Percentiles rank a stretch among this genome's conserved stretches.
Conservation (phyloP, 1,140 invertebrate species). For the Drosophila seguyi region DNA sequence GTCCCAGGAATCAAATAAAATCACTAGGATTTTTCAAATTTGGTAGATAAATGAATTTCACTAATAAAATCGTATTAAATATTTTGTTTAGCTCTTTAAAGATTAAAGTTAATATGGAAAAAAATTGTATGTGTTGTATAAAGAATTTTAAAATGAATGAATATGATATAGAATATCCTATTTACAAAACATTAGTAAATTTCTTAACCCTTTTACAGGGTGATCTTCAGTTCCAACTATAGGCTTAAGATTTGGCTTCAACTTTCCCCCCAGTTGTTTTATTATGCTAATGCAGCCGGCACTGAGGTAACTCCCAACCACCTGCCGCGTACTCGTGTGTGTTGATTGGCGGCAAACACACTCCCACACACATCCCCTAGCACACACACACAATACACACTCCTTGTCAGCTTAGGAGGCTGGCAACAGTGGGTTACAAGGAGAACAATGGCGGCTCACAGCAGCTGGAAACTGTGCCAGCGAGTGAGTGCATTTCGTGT, state of each 20-base stretch:
- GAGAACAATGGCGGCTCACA: conserved; percentile 43
- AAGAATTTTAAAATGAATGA: too few species aligned
- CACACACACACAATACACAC: conserved; percentile 9
- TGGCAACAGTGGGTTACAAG: not conserved
- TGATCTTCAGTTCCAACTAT: not conserved
- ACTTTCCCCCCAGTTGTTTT: conserved; percentile 41
- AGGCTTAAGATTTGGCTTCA: not conserved
- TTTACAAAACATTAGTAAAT: too few species aligned
- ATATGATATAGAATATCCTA: too few species aligned
- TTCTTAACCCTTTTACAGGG: not conserved
- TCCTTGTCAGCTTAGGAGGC: not conserved
- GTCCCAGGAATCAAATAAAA: too few species aligned
- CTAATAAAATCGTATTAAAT: too few species aligned
- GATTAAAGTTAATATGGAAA: too few species aligned
- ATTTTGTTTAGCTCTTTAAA: too few species aligned
- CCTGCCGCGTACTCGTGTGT: conserved; percentile 40
- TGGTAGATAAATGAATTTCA: too few species aligned
- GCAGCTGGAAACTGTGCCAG: conserved; percentile 70
- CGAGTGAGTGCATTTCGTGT: conserved; percentile 70
- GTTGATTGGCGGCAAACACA: conserved; percentile 55
- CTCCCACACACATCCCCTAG: conserved; percentile 3
- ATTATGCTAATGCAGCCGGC: conserved; percentile 70
- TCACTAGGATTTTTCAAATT: too few species aligned
- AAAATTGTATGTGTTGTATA: too few species aligned
- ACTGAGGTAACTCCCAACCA: conserved; percentile 26